A percentile compares a stretch with the other conserved stretches of the same genome.
Evolutionary conservation across 2,888 invertebrate genomes (phyloP).

Genomic region (Deilephila elpenor): DNA sequence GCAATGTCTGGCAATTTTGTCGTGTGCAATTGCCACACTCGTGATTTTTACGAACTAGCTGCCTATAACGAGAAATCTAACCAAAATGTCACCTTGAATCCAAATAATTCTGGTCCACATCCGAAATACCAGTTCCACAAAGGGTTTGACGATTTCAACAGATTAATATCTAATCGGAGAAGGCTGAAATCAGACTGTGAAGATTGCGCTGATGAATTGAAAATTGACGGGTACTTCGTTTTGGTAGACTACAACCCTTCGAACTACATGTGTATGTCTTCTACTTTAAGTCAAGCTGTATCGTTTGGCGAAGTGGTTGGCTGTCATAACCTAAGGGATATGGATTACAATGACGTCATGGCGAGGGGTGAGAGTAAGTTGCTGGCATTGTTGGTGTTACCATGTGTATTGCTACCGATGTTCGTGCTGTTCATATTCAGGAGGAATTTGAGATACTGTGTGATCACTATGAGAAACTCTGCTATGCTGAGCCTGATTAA

Average conservation of each 20-base stretch:
- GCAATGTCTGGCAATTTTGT: conserved; percentile 84
- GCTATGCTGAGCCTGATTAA: conserved; percentile 82
- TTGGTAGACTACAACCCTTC: conserved; percentile 57
- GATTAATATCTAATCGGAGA: conserved; percentile 45
- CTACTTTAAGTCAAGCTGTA: conserved; percentile 48
- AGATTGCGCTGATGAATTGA: conserved; percentile 38
- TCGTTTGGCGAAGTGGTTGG: conserved; percentile 45
- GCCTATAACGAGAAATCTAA: conserved; percentile 46
- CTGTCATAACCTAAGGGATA: conserved; percentile 51
- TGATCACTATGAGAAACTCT: conserved; percentile 84
- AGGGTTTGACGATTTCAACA: conserved; percentile 56
- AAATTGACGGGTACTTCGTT: conserved; percentile 51
- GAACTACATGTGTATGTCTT: conserved; percentile 56
- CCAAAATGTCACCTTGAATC: conserved; percentile 18
- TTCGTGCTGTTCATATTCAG: conserved; percentile 57
- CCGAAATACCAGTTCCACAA: conserved; percentile 45
- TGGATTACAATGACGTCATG: conserved; percentile 44
- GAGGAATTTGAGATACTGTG: conserved; percentile 85
- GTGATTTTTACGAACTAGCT: conserved; percentile 78
- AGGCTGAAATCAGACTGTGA: conserved; percentile 44
- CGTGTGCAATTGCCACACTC: conserved; percentile 84
- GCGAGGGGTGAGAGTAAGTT: conserved; percentile 44
- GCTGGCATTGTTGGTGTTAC: conserved; percentile 52
- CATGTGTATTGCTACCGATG: conserved; percentile 52
- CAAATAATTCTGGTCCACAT: neutral